phyloP scores from a whole-genome alignment of 2,113 vertebrate genomes.

The Aptenodytes patagonicus region DNA sequence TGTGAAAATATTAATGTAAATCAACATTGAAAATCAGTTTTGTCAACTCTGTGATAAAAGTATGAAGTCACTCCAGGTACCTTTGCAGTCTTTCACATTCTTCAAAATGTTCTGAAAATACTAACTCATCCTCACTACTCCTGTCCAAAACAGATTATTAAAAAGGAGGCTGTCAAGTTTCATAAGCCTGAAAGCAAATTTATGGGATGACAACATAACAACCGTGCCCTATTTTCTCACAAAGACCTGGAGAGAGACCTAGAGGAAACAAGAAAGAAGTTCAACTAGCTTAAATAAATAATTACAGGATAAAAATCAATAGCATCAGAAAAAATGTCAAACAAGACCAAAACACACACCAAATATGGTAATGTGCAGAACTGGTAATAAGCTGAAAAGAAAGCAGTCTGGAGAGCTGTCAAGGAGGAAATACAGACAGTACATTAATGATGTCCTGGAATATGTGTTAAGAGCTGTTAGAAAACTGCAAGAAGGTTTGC shows the following conservation, averaged over 20 bases:
- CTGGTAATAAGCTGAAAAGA: neutral
- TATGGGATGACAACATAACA: neutral
- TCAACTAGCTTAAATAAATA: neutral
- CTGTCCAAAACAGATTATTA: constrained; percentile 48
- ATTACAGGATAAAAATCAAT: neutral
- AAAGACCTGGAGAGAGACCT: neutral
- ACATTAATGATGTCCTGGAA: neutral
- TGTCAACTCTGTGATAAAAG: neutral
- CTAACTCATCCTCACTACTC: constrained; percentile 41
- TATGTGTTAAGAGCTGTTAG: neutral
- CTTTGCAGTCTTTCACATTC: neutral
- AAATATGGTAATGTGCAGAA: neutral
- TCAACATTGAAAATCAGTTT: neutral
- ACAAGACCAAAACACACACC: neutral
- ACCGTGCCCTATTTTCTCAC: neutral
- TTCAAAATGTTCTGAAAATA: neutral
- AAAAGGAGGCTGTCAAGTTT: constrained; percentile 39
- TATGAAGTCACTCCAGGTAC: neutral
- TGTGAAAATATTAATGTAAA: neutral
- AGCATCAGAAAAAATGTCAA: neutral
- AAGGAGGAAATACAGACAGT: neutral
- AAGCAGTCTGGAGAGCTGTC: neutral
- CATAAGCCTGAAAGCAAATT: neutral
- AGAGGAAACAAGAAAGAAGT: neutral
- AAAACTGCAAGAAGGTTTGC: neutral